Base-by-base conservation (phyloP, 2,888 invertebrate genomes). In the Ferdinandea cuprea region DNA sequence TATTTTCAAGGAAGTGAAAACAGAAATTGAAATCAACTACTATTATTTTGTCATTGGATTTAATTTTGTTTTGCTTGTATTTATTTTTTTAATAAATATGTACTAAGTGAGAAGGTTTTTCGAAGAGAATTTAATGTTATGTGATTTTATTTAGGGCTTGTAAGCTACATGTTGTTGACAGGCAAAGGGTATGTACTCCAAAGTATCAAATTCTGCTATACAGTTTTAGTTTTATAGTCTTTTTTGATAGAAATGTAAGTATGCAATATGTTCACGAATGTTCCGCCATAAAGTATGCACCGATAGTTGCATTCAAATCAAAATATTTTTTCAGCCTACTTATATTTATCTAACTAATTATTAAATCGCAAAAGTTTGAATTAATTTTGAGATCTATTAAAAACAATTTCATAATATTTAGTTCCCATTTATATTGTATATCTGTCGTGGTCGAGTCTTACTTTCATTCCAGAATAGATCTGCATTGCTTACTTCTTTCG, bases 71-170 rank as follows among this genome's bases (percentile, higher is more conserved):
- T 72, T 65, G 37, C 13, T 44, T 32, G 32, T 59, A 78, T 37
- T 58, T 78, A 66, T 78, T 74, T 74, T 72, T 72, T 71, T 21
- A 78, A 78, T 72, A 78, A 78, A 78, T 65, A 65, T 54, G 11
- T 59, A 17, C 59, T 32, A 54, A 44, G 58, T 30, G 40, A 71
- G 17, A 40, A 7, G 9, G 5, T 59, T 42, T 58, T 40, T 37
- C 5, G n/a, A 9, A 40, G 40, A 25, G 9, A 40, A 11, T 15
- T 6, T 37, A 8, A 21, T 9, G 42, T 40, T 40, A 25, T 2
- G 5, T 25, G 25, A 3, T 40, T 40, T 15, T 13, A n/a, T n/a
- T n/a, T n/a, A n/a, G n/a, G n/a, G n/a, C n/a, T 9, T 3, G 4
- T 6, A 17, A 42, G 6, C n/a, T 3, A 7, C 1, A 1, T n/a